A percentile compares a stretch with the other conserved stretches of the same genome.
Conservation (phyloP, 2,888 invertebrate species). For the Tiliacea citrago region DNA sequence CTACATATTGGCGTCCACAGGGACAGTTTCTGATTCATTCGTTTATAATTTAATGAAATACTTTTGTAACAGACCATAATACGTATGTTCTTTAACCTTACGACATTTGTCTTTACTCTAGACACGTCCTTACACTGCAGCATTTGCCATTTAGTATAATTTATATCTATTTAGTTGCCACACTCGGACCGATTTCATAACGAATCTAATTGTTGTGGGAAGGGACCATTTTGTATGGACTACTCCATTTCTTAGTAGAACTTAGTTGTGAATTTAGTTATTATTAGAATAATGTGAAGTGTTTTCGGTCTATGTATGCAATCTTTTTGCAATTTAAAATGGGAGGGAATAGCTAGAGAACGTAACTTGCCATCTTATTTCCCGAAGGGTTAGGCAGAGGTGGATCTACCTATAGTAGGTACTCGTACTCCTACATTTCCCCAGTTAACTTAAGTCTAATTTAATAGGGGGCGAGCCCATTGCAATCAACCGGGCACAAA, state of each 20-base stretch:
- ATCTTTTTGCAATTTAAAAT: not conserved
- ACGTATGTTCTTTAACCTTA: too few relatives aligned
- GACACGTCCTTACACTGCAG: conserved; percentile 31
- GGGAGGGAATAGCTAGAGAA: not conserved
- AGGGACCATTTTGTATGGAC: conserved; percentile 45
- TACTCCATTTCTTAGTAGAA: conserved; percentile 16
- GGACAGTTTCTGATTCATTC: not conserved
- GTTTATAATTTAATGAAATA: not conserved
- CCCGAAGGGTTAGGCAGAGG: too few relatives aligned
- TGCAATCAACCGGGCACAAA: too few relatives aligned
- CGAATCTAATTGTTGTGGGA: conserved; percentile 60
- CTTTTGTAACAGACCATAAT: too few relatives aligned
- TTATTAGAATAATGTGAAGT: conserved; percentile 11
- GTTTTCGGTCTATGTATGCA: not conserved
- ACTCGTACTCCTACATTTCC: too few relatives aligned
- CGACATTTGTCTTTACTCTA: conserved; percentile 8
- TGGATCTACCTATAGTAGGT: too few relatives aligned
- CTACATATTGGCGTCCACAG: not conserved
- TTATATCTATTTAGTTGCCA: conserved; percentile 61
- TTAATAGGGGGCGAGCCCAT: too few relatives aligned
- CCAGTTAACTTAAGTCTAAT: too few relatives aligned
- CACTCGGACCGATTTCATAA: conserved; percentile 60
- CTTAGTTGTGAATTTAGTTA: conserved; percentile 10
- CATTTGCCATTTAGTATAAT: conserved; percentile 67
- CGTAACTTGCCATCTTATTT: not conserved